Percentiles rank a stretch among this genome's conserved stretches.
These are phyloP conservation scores for Penaeus indicus DNA, from an alignment of 1,140 invertebrate genomes.

Conservation along the genomic window DNA sequence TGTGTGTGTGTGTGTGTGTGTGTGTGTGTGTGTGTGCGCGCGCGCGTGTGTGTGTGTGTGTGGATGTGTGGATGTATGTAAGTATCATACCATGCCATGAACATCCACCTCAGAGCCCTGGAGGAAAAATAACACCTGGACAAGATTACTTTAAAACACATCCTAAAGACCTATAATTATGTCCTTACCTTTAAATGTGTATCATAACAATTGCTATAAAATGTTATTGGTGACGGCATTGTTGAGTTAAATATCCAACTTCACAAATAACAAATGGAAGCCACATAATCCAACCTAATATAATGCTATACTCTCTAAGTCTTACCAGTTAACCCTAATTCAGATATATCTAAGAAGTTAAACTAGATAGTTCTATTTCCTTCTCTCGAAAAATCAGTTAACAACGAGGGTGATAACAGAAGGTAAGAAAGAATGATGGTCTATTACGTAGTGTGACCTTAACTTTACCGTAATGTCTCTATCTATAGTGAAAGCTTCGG, in stretches of 20 bases:
- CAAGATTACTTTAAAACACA: not conserved
- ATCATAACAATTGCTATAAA: slow-evolving; percentile 39
- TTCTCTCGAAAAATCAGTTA: not conserved
- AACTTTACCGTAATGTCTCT: too few relatives aligned
- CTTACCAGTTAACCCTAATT: not conserved
- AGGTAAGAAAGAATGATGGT: too few relatives aligned
- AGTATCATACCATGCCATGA: not conserved
- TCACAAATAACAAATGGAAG: slow-evolving; percentile 33
- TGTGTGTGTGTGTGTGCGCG: not conserved
- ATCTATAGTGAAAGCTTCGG: too few relatives aligned
- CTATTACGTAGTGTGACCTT: too few relatives aligned
- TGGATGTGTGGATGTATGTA: not conserved
- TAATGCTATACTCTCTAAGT: slow-evolving; percentile 12
- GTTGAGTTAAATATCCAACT: slow-evolving; percentile 20
- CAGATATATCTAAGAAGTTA: slow-evolving; percentile 24
- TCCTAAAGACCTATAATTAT: not conserved
- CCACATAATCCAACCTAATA: slow-evolving; percentile 23
- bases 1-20: slow-evolving; percentile 9
- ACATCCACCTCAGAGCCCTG: too few relatives aligned
- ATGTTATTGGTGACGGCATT: slow-evolving; percentile 5
- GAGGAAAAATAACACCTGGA: slow-evolving; percentile 14
- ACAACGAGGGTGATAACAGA: too few relatives aligned
- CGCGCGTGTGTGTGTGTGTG: not conserved
- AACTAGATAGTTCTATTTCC: not conserved
- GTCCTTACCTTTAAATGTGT: slow-evolving; percentile 1